These are phyloP conservation scores for Acanthosepion esculentum DNA, from an alignment of 2,888 invertebrate genomes.

Conservation along the genomic window DNA sequence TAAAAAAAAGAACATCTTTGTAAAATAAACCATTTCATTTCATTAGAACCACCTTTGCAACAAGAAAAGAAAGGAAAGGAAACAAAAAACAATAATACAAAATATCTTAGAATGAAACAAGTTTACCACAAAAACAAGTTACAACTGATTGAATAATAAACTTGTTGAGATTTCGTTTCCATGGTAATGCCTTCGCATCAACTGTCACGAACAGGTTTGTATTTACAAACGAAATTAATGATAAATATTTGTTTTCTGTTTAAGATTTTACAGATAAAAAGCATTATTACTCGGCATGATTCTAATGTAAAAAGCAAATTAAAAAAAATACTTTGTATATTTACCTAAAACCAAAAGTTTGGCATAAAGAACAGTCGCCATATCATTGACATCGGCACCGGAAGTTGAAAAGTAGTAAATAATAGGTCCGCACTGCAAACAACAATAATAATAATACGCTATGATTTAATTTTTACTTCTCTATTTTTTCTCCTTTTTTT, in stretches of 20 bases:
- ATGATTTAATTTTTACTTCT: not conserved
- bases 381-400: not conserved
- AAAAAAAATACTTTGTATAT: not conserved
- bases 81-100: not conserved
- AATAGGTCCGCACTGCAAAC: not conserved
- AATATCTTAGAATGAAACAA: not conserved
- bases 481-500: not conserved
- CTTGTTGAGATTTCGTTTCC: not conserved
- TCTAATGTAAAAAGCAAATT: not conserved
- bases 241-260: not conserved
- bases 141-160: not conserved
- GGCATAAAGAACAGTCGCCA: not conserved
- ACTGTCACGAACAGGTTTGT: not conserved
- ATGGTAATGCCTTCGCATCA: not conserved
- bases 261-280: not conserved
- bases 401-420: not conserved
- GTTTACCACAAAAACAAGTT: not conserved
- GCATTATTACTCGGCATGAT: not conserved
- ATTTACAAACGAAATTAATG: not conserved
- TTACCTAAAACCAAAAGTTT: conserved; percentile 7
- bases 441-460: not conserved
- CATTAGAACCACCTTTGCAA: no score
- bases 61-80: not conserved
- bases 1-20: no score
- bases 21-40: no score